Conservation (phyloP, 2,113 vertebrate genomes). For the Gallinago media region DNA sequence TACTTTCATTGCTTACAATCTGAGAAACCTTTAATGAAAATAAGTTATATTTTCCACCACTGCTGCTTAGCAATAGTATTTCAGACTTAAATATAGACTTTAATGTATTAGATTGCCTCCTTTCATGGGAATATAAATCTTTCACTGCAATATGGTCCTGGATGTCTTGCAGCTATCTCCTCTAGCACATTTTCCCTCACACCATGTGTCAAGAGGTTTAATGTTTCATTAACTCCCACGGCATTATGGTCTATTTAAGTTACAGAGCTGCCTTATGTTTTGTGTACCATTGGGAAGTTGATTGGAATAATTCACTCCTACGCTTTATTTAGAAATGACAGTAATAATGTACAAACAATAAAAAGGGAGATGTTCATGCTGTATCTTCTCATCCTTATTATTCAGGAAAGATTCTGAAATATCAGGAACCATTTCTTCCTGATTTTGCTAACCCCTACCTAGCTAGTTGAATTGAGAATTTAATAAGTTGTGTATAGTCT, state of each 20-base stretch:
- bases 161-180: conserved; percentile 68
- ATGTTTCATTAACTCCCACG: conserved; percentile 68
- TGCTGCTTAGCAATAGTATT: conserved; percentile 56
- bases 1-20: conserved; percentile 23
- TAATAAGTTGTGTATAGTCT: not conserved
- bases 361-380: not conserved
- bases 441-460: conserved; percentile 16
- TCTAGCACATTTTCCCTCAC: conserved; percentile 59
- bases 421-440: not conserved
- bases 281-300: conserved; percentile 44
- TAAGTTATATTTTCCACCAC: conserved; percentile 43
- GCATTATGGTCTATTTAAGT: conserved; percentile 60
- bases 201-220: conserved; percentile 67
- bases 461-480: not conserved
- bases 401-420: not conserved
- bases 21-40: conserved; percentile 50
- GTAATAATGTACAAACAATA: conserved; percentile 2
- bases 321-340: conserved; percentile 41
- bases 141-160: conserved; percentile 58
- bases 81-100: conserved; percentile 54
- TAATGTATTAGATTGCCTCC: conserved; percentile 50
- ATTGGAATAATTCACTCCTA: conserved; percentile 59
- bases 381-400: not conserved
- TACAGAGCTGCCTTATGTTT: conserved; percentile 62
- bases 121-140: conserved; percentile 62